These are phyloP conservation scores for Elephas maximus DNA, from an alignment of 2,113 vertebrate species.

Conservation along the genomic window DNA sequence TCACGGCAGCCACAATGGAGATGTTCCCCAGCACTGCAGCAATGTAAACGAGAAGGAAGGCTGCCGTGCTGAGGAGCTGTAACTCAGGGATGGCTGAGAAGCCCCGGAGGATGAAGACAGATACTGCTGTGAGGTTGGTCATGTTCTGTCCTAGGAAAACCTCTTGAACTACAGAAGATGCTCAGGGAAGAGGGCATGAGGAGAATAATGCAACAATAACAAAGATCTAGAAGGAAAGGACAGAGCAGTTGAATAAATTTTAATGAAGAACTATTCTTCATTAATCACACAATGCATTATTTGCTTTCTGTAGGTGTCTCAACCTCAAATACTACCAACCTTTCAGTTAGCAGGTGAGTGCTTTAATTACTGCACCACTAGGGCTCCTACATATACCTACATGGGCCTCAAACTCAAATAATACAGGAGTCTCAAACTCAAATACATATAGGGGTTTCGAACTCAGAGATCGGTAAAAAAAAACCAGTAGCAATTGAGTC, in stretches of 20 bases:
- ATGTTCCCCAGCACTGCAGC: background rate
- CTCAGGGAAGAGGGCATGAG: fast-evolving
- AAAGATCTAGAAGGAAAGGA: background rate
- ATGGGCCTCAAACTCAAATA: background rate
- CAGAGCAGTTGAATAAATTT: background rate
- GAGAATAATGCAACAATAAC: background rate
- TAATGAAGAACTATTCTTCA: background rate
- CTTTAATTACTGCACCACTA: too few species aligned
- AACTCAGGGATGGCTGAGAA: background rate
- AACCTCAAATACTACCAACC: too few species aligned
- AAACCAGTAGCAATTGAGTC: background rate
- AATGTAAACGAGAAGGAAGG: slow-evolving; percentile 43
- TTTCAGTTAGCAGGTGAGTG: too few species aligned
- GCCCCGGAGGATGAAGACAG: slow-evolving; percentile 55
- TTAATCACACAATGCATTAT: fast-evolving
- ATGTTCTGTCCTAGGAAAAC: background rate
- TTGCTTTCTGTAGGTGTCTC: background rate
- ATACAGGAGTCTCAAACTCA: background rate
- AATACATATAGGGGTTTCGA: background rate
- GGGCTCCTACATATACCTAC: background rate
- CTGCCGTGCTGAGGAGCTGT: background rate
- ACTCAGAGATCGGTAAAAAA: background rate
- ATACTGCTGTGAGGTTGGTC: background rate
- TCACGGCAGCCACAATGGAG: background rate
- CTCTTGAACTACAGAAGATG: background rate